Conservation (phyloP, 2,797 vertebrate genomes). For the Chrosomus eos region DNA sequence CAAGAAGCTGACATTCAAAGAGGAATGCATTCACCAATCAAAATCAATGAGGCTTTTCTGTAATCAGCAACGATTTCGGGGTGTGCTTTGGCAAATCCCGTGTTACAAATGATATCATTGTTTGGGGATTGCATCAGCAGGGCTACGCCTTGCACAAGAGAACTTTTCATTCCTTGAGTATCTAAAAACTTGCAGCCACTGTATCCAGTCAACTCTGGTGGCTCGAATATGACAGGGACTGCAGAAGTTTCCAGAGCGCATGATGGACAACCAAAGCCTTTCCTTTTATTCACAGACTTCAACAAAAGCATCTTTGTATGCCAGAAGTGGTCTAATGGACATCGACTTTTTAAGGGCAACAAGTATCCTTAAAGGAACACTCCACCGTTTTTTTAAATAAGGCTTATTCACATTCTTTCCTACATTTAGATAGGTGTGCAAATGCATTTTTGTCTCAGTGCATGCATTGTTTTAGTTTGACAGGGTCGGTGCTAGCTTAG, state of each 20-base stretch:
- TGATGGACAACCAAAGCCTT: constrained; percentile 61
- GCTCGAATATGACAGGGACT: constrained; percentile 37
- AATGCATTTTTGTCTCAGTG: too few species aligned
- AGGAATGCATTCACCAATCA: constrained; percentile 38
- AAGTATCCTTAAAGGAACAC: not conserved
- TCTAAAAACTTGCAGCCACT: constrained; percentile 56
- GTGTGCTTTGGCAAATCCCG: constrained; percentile 55
- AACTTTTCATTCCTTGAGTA: constrained; percentile 58
- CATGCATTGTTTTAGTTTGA: too few species aligned
- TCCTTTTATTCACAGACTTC: constrained; percentile 55
- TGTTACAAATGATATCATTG: constrained; percentile 63
- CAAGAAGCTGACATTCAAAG: constrained; percentile 23
- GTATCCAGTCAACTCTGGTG: constrained; percentile 56
- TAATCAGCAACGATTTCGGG: constrained; percentile 68
- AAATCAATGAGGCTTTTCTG: constrained; percentile 65
- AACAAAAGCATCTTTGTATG: constrained; percentile 70
- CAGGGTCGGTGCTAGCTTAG: too few species aligned
- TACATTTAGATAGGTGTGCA: too few species aligned
- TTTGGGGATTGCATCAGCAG: constrained; percentile 54
- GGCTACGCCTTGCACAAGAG: constrained; percentile 60
- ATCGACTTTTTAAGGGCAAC: not conserved
- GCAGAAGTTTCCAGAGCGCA: constrained; percentile 64
- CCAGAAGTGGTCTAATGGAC: constrained; percentile 14
- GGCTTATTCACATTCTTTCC: too few species aligned
- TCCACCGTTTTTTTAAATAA: too few species aligned